These are phyloP conservation scores for Crocuta crocuta DNA, from an alignment of 2,113 vertebrate species.

Conservation along the genomic window DNA sequence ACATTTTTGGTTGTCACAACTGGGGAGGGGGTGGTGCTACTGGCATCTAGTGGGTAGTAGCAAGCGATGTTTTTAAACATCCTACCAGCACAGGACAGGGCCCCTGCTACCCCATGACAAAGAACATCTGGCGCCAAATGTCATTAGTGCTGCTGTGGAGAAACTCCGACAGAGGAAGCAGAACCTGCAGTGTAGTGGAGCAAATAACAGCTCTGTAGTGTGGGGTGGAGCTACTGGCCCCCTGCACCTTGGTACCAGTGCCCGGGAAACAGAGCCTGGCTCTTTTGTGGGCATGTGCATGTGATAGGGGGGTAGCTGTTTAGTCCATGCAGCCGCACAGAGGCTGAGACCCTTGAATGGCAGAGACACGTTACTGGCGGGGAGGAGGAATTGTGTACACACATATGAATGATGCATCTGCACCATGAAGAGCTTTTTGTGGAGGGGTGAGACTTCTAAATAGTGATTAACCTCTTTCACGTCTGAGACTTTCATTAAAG, in stretches of 20 bases:
- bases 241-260: neutral
- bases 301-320: neutral
- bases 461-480: neutral
- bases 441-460: neutral
- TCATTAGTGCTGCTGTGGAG: neutral
- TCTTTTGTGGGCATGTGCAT: neutral
- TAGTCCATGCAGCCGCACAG: no score
- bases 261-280: neutral
- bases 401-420: rapidly evolving
- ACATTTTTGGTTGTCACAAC: neutral
- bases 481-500: neutral
- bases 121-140: neutral
- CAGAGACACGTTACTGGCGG: neutral
- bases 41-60: neutral
- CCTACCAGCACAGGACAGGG: neutral
- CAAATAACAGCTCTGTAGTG: neutral
- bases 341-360: no score
- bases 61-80: neutral
- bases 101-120: neutral
- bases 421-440: neutral
- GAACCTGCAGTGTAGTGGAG: neutral
- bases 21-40: neutral
- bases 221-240: neutral
- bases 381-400: neutral
- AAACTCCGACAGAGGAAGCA: neutral